A percentile compares a stretch with the other conserved stretches of the same genome.
Evolutionary conservation across 1,140 invertebrate genomes (phyloP).

Genomic region (Tetragnatha versicolor): DNA sequence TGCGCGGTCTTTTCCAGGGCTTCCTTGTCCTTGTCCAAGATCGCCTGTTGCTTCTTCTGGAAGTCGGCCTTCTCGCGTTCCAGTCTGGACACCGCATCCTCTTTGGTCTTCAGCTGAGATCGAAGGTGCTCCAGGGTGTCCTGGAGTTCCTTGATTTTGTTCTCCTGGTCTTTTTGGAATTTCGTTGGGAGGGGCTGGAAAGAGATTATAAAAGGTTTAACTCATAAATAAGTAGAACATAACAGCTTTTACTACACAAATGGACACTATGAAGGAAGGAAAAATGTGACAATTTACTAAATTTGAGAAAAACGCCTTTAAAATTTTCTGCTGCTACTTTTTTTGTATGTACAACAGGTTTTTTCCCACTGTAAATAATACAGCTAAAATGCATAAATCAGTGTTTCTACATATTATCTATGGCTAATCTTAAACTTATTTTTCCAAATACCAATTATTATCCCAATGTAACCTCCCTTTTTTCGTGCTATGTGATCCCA

Average conservation of each 20-base stretch:
- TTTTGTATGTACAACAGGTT: no score
- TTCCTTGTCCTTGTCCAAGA: slow-evolving; percentile 58
- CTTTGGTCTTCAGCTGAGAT: slow-evolving; percentile 56
- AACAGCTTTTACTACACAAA: no score
- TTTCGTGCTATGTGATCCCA: no score
- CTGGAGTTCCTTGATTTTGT: slow-evolving; percentile 58
- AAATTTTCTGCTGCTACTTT: no score
- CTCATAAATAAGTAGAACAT: not conserved
- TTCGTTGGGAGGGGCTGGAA: slow-evolving; percentile 68
- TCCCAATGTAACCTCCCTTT: no score
- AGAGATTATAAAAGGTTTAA: not conserved
- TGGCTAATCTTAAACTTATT: no score
- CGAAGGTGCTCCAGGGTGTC: slow-evolving; percentile 45
- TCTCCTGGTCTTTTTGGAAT: slow-evolving; percentile 65
- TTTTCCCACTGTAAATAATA: no score
- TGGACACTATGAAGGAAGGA: no score
- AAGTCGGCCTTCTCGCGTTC: slow-evolving; percentile 90
- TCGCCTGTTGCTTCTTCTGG: slow-evolving; percentile 64
- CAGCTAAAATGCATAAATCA: no score
- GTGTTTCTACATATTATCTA: no score
- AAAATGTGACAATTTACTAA: slow-evolving; percentile 66
- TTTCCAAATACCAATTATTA: no score
- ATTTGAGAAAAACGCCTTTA: no score
- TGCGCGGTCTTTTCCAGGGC: slow-evolving; percentile 58
- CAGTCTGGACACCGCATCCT: slow-evolving; percentile 65